Percentiles rank a stretch among this genome's conserved stretches.
phyloP scores from a whole-genome alignment of 2,888 invertebrate genomes.

The Chrysolina haemoptera region DNA sequence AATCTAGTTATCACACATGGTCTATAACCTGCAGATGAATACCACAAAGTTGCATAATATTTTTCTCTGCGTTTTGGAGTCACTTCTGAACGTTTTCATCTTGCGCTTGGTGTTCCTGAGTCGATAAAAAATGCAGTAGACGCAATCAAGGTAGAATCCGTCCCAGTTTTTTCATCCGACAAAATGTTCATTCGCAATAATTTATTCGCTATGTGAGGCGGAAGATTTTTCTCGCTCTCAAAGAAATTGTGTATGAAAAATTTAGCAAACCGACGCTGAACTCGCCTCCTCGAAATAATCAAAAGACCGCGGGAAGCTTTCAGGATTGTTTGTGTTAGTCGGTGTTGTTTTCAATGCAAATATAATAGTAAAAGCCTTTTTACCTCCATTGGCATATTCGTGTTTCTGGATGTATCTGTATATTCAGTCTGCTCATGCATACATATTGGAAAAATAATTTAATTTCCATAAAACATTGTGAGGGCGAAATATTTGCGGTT shows the following conservation, averaged over 20 bases:
- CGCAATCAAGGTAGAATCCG: conserved; percentile 9
- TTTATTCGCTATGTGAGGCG: conserved; percentile 23
- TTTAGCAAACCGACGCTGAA: conserved; percentile 2
- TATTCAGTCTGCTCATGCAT: background rate
- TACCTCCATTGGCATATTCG: background rate
- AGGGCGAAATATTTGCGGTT: too few relatives aligned
- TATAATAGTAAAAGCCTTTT: background rate
- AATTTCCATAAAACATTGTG: too few relatives aligned
- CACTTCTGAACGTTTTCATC: background rate
- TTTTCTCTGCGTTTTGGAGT: too few relatives aligned
- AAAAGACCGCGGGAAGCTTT: background rate
- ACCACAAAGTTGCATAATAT: too few relatives aligned
- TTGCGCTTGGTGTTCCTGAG: background rate
- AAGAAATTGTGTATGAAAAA: conserved; percentile 37
- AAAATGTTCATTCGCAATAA: conserved; percentile 33
- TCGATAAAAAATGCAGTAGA: conserved; percentile 24
- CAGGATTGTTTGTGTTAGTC: background rate
- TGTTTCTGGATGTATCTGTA: background rate
- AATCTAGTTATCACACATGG: too few relatives aligned
- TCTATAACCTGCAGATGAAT: too few relatives aligned
- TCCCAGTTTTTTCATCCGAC: conserved; percentile 22
- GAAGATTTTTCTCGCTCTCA: conserved; percentile 14
- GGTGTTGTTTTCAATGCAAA: background rate
- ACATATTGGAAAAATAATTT: background rate
- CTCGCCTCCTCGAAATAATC: background rate